These are phyloP conservation scores for Caenorhabditis sp. DNA, from an alignment of 2,888 invertebrate species.

Conservation along the genomic window DNA sequence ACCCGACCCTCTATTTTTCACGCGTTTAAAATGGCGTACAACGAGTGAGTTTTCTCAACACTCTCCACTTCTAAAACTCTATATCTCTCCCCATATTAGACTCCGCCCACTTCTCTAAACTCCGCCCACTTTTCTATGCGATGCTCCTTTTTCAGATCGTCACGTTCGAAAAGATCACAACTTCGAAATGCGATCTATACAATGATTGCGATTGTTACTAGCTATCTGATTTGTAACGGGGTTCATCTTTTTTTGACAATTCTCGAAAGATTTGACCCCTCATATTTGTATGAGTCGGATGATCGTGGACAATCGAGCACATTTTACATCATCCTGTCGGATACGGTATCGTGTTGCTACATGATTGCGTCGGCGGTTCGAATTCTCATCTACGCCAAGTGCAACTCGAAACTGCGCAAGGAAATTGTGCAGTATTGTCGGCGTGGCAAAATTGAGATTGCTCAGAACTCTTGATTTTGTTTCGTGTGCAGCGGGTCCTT, in stretches of 20 bases:
- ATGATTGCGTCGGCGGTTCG: slow-evolving; percentile 57
- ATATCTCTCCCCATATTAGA: slow-evolving; percentile 1
- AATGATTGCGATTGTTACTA: slow-evolving; percentile 56
- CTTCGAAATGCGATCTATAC: slow-evolving; percentile 58
- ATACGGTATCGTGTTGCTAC: slow-evolving; percentile 55
- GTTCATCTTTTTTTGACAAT: slow-evolving; percentile 51
- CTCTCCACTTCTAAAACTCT: background rate
- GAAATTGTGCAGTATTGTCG: slow-evolving; percentile 48
- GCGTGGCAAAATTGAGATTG: slow-evolving; percentile 12
- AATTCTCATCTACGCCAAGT: slow-evolving; percentile 57
- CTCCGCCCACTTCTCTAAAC: background rate
- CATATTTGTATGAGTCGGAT: slow-evolving; percentile 43
- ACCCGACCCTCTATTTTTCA: slow-evolving; percentile 35
- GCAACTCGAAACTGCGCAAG: slow-evolving; percentile 55
- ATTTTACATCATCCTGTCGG: slow-evolving; percentile 55
- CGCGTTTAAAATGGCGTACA: slow-evolving; percentile 28
- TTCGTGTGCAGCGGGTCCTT: too few relatives aligned
- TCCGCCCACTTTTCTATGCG: background rate
- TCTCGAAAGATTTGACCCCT: slow-evolving; percentile 40
- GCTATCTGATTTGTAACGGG: slow-evolving; percentile 56
- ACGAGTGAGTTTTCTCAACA: slow-evolving; percentile 24
- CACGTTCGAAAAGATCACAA: slow-evolving; percentile 49
- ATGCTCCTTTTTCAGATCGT: slow-evolving; percentile 39
- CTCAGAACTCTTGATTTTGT: background rate
- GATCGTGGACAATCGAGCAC: slow-evolving; percentile 47